A percentile compares a stretch with the other conserved stretches of the same genome.
Conservation (phyloP, 2,113 vertebrate species). For the Xerus inauris region DNA sequence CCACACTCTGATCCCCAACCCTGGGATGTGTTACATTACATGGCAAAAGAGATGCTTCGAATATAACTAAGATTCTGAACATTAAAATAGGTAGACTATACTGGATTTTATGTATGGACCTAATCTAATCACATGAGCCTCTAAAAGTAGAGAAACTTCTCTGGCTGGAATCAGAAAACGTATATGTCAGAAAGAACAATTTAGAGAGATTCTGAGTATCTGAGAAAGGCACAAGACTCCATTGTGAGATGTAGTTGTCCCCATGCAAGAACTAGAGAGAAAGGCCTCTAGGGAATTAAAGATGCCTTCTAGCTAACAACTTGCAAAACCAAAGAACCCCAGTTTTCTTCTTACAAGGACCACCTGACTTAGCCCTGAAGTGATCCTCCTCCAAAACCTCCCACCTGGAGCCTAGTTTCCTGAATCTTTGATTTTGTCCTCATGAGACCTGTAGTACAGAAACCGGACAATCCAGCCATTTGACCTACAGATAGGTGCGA, state of each 20-base stretch:
- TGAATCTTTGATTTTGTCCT: background rate
- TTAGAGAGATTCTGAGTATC: background rate
- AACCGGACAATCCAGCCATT: background rate
- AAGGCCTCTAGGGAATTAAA: background rate
- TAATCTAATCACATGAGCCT: background rate
- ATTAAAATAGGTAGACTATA: background rate
- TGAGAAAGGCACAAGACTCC: background rate
- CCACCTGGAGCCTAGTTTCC: rapidly evolving
- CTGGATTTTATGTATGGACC: background rate
- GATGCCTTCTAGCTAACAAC: background rate
- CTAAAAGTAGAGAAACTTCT: background rate
- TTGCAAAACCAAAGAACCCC: background rate
- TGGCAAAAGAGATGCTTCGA: background rate
- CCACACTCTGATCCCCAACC: background rate
- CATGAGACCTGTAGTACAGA: background rate
- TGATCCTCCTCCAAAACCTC: background rate
- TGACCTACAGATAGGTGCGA: background rate
- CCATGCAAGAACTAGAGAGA: background rate
- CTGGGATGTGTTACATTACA: background rate
- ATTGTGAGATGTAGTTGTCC: background rate
- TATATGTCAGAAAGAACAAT: background rate
- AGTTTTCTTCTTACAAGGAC: background rate
- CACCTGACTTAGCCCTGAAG: background rate
- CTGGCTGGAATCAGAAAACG: background rate
- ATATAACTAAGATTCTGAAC: background rate